Base-by-base conservation (phyloP, 1,140 invertebrate genomes). In the Diplogasteroides magnus region DNA sequence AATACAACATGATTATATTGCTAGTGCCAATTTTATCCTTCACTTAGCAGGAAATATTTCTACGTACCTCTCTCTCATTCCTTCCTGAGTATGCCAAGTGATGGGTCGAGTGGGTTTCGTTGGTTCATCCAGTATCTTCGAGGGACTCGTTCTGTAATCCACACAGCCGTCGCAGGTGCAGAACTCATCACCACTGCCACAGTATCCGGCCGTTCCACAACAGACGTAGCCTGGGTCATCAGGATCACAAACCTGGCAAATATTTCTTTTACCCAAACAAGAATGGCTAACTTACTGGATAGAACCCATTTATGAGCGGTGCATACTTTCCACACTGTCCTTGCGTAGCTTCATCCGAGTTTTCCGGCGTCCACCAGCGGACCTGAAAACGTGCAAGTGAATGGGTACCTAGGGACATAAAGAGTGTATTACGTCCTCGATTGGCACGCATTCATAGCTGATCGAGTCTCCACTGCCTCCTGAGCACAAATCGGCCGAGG, bases 181-280 rank as follows among this genome's bases (percentile, higher is more conserved):
- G 31, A 74, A 78, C 28, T 78, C 77, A 14, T 64, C 25, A 0
- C 74, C 76, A 65, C 66, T 72, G 28, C 76, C 75, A 29, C 75
- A 74, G 59, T 70, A 76, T 1, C 70, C 71, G 11, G 37, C 60
- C n/a, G 31, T 58, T 48, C 76, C 75, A 61, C 77, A 78, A 57
- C 77, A 78, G 15, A 74, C 37, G 31, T 75, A 78, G 19, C 77
- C 77, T 2, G 77, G 77, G 58, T 78, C 77, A 31, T 77, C 75
- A 3, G 77, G 76, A 61, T 78, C 77, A 74, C 77, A 78, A 14
- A 78, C 37, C 37, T 48, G 37, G 6, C 37, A 48, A 48, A 48
- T 11, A 48, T 48, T 48, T 48, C 6, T 48, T 48, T 48, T n/a
- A n/a, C n/a, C n/a, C n/a, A n/a, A n/a, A n/a, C n/a, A n/a, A n/a